These are phyloP conservation scores for Drosophila micromelanica DNA, from an alignment of 1,140 invertebrate genomes.

Conservation along the genomic window DNA sequence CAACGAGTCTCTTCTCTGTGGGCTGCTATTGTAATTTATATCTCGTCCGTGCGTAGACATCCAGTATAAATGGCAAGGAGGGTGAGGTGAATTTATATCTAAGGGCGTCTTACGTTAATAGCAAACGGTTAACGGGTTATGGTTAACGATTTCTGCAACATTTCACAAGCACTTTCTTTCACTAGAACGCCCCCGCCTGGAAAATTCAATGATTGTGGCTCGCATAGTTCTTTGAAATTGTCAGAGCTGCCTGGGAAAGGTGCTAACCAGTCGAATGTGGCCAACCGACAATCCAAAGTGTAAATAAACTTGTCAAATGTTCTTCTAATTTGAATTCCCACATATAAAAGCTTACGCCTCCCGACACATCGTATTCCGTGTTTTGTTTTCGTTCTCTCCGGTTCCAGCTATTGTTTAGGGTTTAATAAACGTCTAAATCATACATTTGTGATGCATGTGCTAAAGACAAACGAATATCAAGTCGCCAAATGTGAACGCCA, in stretches of 20 bases:
- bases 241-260: slow-evolving; percentile 36
- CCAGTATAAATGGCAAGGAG: background rate
- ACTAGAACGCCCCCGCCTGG: slow-evolving; percentile 1
- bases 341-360: slow-evolving; percentile 47
- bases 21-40: slow-evolving; percentile 71
- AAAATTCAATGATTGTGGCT: slow-evolving; percentile 21
- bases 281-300: slow-evolving; percentile 45
- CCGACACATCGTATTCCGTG: background rate
- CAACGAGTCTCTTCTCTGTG: slow-evolving; percentile 30
- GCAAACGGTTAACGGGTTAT: slow-evolving; percentile 39
- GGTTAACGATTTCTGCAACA: slow-evolving; percentile 37
- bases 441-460: slow-evolving; percentile 77
- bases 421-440: slow-evolving; percentile 80
- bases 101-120: slow-evolving; percentile 53
- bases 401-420: slow-evolving; percentile 56
- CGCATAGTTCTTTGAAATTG: background rate
- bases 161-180: slow-evolving; percentile 29
- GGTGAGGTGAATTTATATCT: background rate
- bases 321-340: slow-evolving; percentile 72
- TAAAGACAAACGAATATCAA: slow-evolving; percentile 76
- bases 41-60: slow-evolving; percentile 52
- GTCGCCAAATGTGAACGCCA: slow-evolving; percentile 27
- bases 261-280: slow-evolving; percentile 50
- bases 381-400: background rate
- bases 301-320: slow-evolving; percentile 70